Evolutionary conservation across 2,797 vertebrate species (phyloP).

Genomic region (Micrastur ruficollis): DNA sequence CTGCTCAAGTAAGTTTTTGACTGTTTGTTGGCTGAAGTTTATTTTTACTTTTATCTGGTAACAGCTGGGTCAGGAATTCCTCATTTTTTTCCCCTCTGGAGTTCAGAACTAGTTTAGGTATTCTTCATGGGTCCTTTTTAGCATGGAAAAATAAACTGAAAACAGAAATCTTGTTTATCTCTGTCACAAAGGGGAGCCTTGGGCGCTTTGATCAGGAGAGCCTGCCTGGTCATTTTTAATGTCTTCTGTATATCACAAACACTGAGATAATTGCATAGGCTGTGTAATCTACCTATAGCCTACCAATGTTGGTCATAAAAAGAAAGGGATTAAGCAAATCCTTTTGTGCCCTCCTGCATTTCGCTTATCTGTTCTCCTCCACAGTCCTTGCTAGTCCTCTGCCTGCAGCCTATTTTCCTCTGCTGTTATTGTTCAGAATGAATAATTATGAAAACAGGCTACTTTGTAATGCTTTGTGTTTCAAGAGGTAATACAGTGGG

Average conservation of each 20-base stretch:
- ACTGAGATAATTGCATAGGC: not conserved
- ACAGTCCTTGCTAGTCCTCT: not conserved
- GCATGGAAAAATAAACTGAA: not conserved
- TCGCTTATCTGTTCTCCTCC: not conserved
- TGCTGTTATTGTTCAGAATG: not conserved
- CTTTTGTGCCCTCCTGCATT: not conserved
- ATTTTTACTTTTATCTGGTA: not conserved
- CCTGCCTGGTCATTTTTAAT: not conserved
- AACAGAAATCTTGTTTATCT: not conserved
- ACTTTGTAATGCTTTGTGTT: not conserved
- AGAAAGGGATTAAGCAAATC: not conserved
- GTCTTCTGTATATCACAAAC: not conserved
- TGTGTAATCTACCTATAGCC: not conserved
- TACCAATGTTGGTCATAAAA: not conserved
- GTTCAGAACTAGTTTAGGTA: not conserved
- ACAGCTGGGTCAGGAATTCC: not conserved
- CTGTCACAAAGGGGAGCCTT: not conserved
- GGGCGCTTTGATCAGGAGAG: not conserved
- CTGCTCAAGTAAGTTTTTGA: slow-evolving; percentile 83
- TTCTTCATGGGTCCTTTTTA: not conserved
- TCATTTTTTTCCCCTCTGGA: not conserved
- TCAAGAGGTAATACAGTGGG: not conserved
- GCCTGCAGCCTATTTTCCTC: not conserved
- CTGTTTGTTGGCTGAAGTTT: not conserved
- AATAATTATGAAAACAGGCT: not conserved